Conservation (phyloP, 2,113 vertebrate species). For the Misgurnus anguillicaudatus region DNA sequence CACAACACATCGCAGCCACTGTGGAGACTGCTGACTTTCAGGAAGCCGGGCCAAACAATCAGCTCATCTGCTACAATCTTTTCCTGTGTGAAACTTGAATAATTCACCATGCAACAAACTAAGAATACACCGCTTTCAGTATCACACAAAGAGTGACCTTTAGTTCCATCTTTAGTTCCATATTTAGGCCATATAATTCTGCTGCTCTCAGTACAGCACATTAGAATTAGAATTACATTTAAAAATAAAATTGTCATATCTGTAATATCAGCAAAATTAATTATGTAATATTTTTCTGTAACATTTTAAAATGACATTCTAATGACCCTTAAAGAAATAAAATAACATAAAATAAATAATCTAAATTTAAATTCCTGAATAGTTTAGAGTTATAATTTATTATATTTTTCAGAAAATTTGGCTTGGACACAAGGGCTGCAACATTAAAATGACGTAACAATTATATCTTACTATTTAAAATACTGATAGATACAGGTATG, state of each 20-base stretch:
- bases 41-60: slow-evolving; percentile 67
- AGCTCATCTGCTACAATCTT: slow-evolving; percentile 58
- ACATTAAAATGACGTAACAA: too few species aligned
- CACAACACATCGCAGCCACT: slow-evolving; percentile 28
- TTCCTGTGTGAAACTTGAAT: slow-evolving; percentile 60
- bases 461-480: too few species aligned
- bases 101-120: slow-evolving; percentile 53
- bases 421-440: too few species aligned
- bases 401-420: too few species aligned
- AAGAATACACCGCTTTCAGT: slow-evolving; percentile 42
- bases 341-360: too few species aligned
- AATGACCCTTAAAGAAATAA: too few species aligned
- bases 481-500: too few species aligned
- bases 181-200: slow-evolving; percentile 34
- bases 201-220: background rate
- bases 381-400: too few species aligned
- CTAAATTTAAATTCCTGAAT: too few species aligned
- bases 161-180: slow-evolving; percentile 42
- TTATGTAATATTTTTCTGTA: background rate
- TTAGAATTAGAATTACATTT: slow-evolving; percentile 7
- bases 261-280: background rate
- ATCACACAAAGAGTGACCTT: slow-evolving; percentile 30
- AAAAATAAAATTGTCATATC: background rate
- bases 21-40: slow-evolving; percentile 42
- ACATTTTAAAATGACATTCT: too few species aligned